Evolutionary conservation across 2,113 vertebrate genomes (phyloP).

Genomic region (Sinosuthora webbiana): DNA sequence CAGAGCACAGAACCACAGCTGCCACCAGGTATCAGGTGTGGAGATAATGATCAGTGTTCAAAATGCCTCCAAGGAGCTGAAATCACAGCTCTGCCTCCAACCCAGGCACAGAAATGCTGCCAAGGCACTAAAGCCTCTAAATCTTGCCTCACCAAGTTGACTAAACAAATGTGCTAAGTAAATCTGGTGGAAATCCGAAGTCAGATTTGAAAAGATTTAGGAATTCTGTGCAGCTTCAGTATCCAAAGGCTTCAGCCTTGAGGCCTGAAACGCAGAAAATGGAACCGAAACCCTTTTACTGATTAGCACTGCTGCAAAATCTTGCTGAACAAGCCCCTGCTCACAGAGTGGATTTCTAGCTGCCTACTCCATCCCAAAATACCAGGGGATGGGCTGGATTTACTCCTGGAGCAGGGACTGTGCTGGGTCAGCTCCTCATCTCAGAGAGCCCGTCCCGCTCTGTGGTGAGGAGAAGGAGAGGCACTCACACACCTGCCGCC

Average conservation of each 20-base stretch:
- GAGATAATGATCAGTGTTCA: neutral
- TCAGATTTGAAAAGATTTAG: neutral
- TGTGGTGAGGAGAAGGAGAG: neutral
- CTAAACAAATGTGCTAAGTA: constrained; percentile 33
- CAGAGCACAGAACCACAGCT: neutral
- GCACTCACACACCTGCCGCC: neutral
- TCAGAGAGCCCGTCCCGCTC: neutral
- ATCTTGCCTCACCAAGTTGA: constrained; percentile 58
- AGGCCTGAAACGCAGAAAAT: neutral
- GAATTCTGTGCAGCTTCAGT: neutral
- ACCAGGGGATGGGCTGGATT: neutral
- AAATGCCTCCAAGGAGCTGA: neutral
- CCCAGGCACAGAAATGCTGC: neutral
- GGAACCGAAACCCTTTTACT: neutral
- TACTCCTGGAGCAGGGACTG: neutral
- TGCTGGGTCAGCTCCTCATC: neutral
- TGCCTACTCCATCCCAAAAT: neutral
- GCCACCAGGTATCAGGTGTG: neutral
- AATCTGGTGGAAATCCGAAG: neutral
- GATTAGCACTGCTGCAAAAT: neutral
- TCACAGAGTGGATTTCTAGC: neutral
- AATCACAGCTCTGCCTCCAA: neutral
- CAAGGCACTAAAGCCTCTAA: constrained; percentile 58
- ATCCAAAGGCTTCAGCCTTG: neutral
- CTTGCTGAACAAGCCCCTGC: neutral